Evolutionary conservation across 2,888 invertebrate species (phyloP).

Genomic region (Lamproptera curius): DNA sequence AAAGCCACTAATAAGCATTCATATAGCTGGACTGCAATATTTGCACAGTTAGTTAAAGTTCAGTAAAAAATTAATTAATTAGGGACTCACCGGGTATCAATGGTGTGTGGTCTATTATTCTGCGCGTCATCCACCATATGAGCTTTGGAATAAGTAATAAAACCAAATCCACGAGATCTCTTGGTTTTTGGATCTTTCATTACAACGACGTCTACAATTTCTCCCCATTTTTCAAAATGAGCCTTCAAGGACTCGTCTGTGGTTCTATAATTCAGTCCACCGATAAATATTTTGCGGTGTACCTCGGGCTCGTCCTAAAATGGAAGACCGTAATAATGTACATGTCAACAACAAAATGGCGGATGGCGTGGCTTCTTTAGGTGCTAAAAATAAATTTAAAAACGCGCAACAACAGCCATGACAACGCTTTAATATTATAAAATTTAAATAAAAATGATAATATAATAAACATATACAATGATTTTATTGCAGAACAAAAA

Average conservation of each 20-base stretch:
- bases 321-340: slow-evolving; percentile 6
- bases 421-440: too few species aligned
- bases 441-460: too few species aligned
- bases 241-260: slow-evolving; percentile 94
- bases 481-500: too few species aligned
- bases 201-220: slow-evolving; percentile 96
- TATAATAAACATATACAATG: too few species aligned
- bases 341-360: slow-evolving; percentile 71
- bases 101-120: slow-evolving; percentile 91
- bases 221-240: slow-evolving; percentile 99
- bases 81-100: slow-evolving; percentile 86
- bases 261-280: slow-evolving; percentile 95
- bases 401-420: too few species aligned
- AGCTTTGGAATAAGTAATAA: slow-evolving; percentile 96
- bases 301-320: slow-evolving; percentile 86
- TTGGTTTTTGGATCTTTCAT: slow-evolving; percentile 98
- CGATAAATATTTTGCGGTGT: slow-evolving; percentile 95
- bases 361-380: slow-evolving; percentile 37
- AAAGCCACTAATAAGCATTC: slow-evolving; percentile 47
- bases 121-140: slow-evolving; percentile 99
- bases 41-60: slow-evolving; percentile 4
- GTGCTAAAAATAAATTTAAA: too few species aligned
- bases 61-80: background rate
- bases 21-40: slow-evolving; percentile 70
- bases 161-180: slow-evolving; percentile 97